Evolutionary conservation across 2,797 vertebrate species (phyloP).

Genomic region (Philypnodon macrostomus): DNA sequence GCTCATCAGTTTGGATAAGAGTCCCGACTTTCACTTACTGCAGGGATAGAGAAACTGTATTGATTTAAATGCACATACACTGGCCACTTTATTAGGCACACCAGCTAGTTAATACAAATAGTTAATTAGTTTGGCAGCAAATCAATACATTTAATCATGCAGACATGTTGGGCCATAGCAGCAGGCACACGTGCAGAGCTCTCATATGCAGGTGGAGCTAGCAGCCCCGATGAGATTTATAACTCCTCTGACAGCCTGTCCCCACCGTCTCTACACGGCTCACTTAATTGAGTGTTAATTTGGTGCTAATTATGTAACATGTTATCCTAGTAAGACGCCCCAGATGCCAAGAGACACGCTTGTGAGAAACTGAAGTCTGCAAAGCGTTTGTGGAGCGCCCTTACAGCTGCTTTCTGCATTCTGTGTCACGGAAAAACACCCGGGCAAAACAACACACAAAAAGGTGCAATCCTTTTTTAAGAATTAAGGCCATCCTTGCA

Average conservation of each 20-base stretch:
- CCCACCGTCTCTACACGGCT: slow-evolving; percentile 60
- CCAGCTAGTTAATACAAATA: no score
- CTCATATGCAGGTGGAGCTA: slow-evolving; percentile 40
- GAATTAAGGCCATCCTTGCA: slow-evolving; percentile 18
- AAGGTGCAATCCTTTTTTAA: background rate
- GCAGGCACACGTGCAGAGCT: background rate
- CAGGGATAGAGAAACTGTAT: background rate
- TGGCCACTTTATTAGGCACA: no score
- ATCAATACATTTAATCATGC: no score
- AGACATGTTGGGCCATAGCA: no score
- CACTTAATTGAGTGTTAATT: slow-evolving; percentile 77
- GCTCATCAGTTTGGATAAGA: slow-evolving; percentile 5
- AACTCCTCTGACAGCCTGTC: slow-evolving; percentile 53
- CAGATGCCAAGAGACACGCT: slow-evolving; percentile 66
- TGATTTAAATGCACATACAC: no score
- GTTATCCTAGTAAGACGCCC: slow-evolving; percentile 64
- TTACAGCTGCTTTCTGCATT: slow-evolving; percentile 33
- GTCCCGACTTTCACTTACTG: slow-evolving; percentile 21
- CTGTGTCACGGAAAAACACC: slow-evolving; percentile 11
- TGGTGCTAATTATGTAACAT: slow-evolving; percentile 75
- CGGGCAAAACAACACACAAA: slow-evolving; percentile 14
- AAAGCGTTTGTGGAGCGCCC: slow-evolving; percentile 27
- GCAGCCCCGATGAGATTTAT: slow-evolving; percentile 52
- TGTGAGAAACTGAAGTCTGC: slow-evolving; percentile 38
- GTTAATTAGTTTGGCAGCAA: no score